Evolutionary conservation across 2,888 invertebrate species (phyloP).

Genomic region (Chymomyza fuscimana): DNA sequence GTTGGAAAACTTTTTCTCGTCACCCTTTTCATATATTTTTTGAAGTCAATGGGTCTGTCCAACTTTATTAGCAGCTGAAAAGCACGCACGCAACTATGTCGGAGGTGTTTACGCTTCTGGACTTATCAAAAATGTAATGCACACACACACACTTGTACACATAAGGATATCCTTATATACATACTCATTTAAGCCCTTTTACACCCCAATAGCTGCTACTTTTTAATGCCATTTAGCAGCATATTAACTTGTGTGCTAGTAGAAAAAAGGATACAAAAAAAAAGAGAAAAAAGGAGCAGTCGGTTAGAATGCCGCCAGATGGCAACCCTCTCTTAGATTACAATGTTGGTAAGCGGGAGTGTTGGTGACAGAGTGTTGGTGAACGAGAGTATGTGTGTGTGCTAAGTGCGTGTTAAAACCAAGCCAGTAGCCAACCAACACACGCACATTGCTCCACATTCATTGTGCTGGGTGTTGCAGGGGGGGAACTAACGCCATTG

Average conservation of each 20-base stretch:
- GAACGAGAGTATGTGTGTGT: constrained; percentile 14
- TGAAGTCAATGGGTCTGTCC: constrained; percentile 30
- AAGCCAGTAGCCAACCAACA: constrained; percentile 50
- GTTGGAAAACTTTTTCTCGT: background rate
- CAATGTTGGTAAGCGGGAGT: constrained; percentile 44
- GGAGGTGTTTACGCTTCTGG: constrained; percentile 67
- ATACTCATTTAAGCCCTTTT: background rate
- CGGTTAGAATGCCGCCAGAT: background rate
- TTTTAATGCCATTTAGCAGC: constrained; percentile 73
- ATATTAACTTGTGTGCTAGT: constrained; percentile 71
- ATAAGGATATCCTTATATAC: constrained; percentile 5
- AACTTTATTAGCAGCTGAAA: constrained; percentile 56
- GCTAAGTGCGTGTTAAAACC: constrained; percentile 63
- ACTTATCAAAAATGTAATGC: constrained; percentile 62
- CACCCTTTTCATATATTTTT: constrained; percentile 6
- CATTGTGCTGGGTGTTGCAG: constrained; percentile 22
- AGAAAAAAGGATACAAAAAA: background rate
- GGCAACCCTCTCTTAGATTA: constrained; percentile 37
- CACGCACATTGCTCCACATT: constrained; percentile 57
- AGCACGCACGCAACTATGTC: constrained; percentile 58
- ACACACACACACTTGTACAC: constrained; percentile 12
- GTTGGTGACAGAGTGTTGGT: constrained; percentile 13
- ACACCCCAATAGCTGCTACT: constrained; percentile 21
- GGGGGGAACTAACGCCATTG: constrained; percentile 11
- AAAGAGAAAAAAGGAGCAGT: constrained; percentile 9